Conservation (phyloP, 1,140 invertebrate genomes). For the Drusus annulatus region DNA sequence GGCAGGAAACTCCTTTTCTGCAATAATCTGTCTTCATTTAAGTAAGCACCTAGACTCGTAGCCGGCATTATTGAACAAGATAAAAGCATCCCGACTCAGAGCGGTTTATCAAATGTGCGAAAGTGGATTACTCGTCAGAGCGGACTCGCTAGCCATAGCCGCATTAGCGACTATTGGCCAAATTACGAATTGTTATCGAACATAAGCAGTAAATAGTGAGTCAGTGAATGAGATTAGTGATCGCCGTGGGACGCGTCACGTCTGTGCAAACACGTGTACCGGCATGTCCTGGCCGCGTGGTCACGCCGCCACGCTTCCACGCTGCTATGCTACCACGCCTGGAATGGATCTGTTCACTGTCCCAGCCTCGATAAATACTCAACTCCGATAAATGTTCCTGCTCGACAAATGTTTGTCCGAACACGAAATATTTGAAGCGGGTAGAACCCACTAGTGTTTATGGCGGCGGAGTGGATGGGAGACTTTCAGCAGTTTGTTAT, state of each 20-base stretch:
- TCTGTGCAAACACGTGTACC: slow-evolving; percentile 17
- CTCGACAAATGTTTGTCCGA: slow-evolving; percentile 44
- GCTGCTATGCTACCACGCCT: not conserved
- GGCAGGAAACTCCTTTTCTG: no score
- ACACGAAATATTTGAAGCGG: slow-evolving; percentile 43
- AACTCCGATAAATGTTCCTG: slow-evolving; percentile 23
- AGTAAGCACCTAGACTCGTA: no score
- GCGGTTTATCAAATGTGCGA: not conserved
- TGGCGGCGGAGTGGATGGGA: slow-evolving; percentile 50
- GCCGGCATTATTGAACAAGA: not conserved
- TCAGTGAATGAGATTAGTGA: slow-evolving; percentile 11
- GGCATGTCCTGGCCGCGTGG: not conserved
- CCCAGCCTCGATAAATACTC: not conserved
- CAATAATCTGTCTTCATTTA: no score
- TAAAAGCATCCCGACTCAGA: not conserved
- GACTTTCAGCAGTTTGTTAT: slow-evolving; percentile 57
- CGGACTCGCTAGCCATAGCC: not conserved
- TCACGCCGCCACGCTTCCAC: no score
- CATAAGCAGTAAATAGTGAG: not conserved
- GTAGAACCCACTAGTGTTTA: slow-evolving; percentile 14
- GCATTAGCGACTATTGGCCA: slow-evolving; percentile 37
- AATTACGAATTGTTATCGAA: slow-evolving; percentile 46
- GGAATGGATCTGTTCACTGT: no score
- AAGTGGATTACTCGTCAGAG: slow-evolving; percentile 10
- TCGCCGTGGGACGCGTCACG: slow-evolving; percentile 36